Evolutionary conservation across 1,140 invertebrate species (phyloP).

Genomic region (Oryzaephilus surinamensis): DNA sequence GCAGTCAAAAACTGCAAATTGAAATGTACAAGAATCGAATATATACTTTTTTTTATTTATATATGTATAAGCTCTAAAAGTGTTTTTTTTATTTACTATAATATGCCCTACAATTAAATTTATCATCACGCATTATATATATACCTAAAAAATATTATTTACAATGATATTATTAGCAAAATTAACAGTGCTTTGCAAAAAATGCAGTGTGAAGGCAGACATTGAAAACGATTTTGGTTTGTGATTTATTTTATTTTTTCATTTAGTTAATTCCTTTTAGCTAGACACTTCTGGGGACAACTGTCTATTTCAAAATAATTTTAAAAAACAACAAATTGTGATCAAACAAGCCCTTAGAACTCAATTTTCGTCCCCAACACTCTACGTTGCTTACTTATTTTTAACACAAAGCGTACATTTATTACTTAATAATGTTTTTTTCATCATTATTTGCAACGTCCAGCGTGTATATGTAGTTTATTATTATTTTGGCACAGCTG

Average conservation of each 20-base stretch:
- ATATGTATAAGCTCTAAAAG: too few relatives aligned
- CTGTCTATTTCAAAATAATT: background rate
- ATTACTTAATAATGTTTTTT: conserved; percentile 1
- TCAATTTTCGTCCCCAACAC: too few relatives aligned
- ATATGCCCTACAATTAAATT: too few relatives aligned
- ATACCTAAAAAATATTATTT: conserved; percentile 22
- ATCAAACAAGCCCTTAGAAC: too few relatives aligned
- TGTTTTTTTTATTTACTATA: too few relatives aligned
- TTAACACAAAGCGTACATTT: too few relatives aligned
- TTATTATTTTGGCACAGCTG: conserved; percentile 23
- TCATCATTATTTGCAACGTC: conserved; percentile 3
- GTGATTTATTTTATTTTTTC: conserved; percentile 5
- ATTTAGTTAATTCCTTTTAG: background rate
- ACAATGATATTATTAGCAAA: conserved; percentile 20
- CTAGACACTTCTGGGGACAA: background rate
- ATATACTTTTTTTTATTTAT: too few relatives aligned
- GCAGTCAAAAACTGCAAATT: too few relatives aligned
- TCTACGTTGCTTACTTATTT: too few relatives aligned
- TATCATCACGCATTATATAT: too few relatives aligned
- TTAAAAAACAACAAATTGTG: conserved; percentile 5
- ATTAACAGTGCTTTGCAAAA: conserved; percentile 30
- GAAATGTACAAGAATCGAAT: too few relatives aligned
- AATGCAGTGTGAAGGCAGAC: conserved; percentile 31
- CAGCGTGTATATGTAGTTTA: conserved; percentile 1
- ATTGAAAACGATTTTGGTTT: conserved; percentile 19